Evolutionary conservation across 2,888 invertebrate species (phyloP).

Genomic region (Pseudococcus longispinus): DNA sequence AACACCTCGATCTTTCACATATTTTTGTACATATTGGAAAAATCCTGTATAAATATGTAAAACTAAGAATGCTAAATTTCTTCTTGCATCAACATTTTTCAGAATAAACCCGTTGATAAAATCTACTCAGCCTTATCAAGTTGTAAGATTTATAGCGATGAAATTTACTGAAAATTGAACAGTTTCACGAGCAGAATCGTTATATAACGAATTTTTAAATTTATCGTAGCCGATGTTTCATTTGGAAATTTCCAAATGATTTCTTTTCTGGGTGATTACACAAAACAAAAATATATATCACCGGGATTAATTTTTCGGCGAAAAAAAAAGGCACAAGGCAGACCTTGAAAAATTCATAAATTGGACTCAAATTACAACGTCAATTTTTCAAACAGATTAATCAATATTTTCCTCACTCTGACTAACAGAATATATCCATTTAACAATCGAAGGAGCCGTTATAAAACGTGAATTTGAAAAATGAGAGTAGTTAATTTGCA

Average conservation of each 20-base stretch:
- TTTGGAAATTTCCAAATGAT: not conserved
- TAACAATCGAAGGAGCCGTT: not conserved
- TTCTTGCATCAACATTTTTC: not conserved
- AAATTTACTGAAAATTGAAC: not conserved
- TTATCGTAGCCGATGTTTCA: not conserved
- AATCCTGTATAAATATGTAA: not conserved
- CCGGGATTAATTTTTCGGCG: not conserved
- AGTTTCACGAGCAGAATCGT: not conserved
- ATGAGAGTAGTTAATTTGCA: not conserved
- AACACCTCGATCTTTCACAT: no score
- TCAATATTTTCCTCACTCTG: not conserved
- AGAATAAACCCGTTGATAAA: not conserved
- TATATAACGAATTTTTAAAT: not conserved
- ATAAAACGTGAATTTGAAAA: not conserved
- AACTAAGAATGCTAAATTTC: not conserved
- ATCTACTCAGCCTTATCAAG: not conserved
- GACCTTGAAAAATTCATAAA: not conserved
- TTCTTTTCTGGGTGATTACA: not conserved
- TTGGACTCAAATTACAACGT: not conserved
- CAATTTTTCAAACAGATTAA: not conserved
- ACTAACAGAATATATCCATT: not conserved
- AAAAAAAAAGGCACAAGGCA: not conserved
- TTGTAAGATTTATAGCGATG: not conserved
- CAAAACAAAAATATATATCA: not conserved
- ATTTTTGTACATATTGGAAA: no score